Evolutionary conservation across 2,797 vertebrate species (phyloP), one percentile per base, ranked within the genome.

Genomic region (Smutsia temminckii): DNA sequence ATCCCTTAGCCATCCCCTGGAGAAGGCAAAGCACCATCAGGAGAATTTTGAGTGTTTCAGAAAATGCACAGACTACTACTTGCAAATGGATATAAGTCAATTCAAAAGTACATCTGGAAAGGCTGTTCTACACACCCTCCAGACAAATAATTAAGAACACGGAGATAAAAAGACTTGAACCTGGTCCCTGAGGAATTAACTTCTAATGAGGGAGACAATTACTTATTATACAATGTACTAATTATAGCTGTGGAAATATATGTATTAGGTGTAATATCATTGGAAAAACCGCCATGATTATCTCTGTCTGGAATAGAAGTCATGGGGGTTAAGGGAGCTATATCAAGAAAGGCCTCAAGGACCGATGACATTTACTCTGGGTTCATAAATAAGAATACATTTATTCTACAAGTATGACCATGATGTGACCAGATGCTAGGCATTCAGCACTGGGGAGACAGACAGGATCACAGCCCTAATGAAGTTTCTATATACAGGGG

Each of bases 1-100:
- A 51, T 18, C 81, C 55, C 4, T 37, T 37, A 53, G 34, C 5
- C 5, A 32, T 90, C 80, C 68, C 93, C 96, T 83, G 16, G 87
- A 89, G 37, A 72, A 94, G 55, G 89, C 91, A 96, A 37, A 37
- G 49, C 14, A 55, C 29, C 53, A 40, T 37, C 86, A 84, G 84
- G 95, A 96, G 87, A 93, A 86, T 64, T 85, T 55, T 72, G 86
- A 94, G 87, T 95, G 46, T 63, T 53, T 91, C 40, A n/a, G 49
- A 27, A 61, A 78, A 64, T 27, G 3, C 42, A 37, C 64, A 85
- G 23, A 59, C 63, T 16, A 51, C 0, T 20, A 53, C 29, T 42
- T 51, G 17, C 8, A 11, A 63, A 69, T 17, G 25, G 20, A 72
- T 68, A 6, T 40, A 12, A 42, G 71, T 77, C 77, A 74, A 0